Evolutionary conservation across 2,113 vertebrate genomes (phyloP).

Genomic region (Neomonachus schauinslandi): DNA sequence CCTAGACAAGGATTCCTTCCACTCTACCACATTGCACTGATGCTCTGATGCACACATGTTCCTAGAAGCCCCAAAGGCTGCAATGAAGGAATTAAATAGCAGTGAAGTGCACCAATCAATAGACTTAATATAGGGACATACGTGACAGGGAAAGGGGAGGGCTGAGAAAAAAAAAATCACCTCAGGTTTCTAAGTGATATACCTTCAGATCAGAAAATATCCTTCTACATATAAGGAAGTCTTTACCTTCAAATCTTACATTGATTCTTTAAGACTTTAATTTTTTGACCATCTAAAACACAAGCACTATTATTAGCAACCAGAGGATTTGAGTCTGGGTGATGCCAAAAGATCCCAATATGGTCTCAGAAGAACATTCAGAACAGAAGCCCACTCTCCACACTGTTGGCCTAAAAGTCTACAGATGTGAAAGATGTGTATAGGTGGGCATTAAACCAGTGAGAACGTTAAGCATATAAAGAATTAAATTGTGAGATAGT

Average conservation of each 20-base stretch:
- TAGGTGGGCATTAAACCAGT: background rate
- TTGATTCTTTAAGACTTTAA: background rate
- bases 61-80: background rate
- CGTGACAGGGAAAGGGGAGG: background rate
- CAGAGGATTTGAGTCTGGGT: background rate
- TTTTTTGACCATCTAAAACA: background rate
- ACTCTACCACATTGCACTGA: accelerated
- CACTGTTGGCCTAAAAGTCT: background rate
- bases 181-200: background rate
- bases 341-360: background rate
- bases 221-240: background rate
- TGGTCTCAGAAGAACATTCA: background rate
- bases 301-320: background rate
- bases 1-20: background rate
- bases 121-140: background rate
- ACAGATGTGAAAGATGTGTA: background rate
- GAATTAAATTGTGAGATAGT: background rate
- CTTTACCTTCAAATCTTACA: background rate
- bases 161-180: background rate
- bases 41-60: background rate
- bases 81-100: background rate
- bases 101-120: background rate
- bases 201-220: background rate
- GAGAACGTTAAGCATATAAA: background rate
- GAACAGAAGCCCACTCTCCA: background rate